Conservation (phyloP, 2,113 vertebrate species). For the Ardeotis arabs region DNA sequence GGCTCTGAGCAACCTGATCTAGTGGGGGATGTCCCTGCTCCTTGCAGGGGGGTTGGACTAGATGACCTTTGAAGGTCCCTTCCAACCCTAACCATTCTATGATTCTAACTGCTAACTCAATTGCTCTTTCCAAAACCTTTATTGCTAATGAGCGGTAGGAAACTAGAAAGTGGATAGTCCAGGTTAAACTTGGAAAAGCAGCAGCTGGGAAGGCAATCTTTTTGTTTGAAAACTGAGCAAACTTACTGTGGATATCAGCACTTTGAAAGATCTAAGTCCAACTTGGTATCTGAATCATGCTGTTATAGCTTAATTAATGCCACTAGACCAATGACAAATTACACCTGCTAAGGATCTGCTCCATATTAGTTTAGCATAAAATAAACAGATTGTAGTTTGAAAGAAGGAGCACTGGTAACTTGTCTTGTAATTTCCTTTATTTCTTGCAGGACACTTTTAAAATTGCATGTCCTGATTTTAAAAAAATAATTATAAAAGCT, state of each 20-base stretch:
- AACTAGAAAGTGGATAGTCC: neutral
- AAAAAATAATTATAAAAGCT: neutral
- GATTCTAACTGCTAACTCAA: neutral
- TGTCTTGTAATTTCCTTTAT: neutral
- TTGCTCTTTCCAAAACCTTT: neutral
- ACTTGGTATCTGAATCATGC: neutral
- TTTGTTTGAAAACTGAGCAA: neutral
- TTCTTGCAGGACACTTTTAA: neutral
- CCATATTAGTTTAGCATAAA: neutral
- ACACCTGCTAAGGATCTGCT: neutral
- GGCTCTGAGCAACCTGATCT: no score
- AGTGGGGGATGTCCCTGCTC: no score
- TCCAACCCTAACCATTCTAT: no score
- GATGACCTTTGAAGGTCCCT: no score
- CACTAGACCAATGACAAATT: neutral
- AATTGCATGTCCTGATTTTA: neutral
- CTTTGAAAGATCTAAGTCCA: neutral
- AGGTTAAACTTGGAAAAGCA: neutral
- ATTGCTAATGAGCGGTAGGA: neutral
- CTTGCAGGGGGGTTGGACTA: no score
- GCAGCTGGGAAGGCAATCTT: neutral
- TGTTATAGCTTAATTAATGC: neutral
- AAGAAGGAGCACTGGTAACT: neutral
- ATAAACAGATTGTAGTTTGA: neutral
- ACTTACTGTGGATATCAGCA: neutral